A percentile compares a stretch with the other conserved stretches of the same genome.
phyloP scores from a whole-genome alignment of 2,797 vertebrate species.

The Galagoides demidoff region DNA sequence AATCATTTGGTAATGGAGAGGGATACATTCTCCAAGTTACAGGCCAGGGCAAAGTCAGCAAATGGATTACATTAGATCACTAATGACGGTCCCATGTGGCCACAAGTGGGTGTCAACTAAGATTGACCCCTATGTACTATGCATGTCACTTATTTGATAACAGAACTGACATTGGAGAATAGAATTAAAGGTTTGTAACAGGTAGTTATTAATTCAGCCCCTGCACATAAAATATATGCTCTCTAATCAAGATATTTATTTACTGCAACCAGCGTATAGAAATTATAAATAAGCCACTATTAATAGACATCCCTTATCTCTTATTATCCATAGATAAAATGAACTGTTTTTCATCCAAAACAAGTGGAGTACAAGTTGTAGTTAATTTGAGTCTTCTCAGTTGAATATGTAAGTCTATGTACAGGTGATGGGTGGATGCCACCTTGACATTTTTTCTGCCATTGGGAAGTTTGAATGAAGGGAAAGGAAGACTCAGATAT shows the following conservation, averaged over 20 bases:
- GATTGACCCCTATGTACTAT: background rate
- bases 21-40: background rate
- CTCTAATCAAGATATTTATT: background rate
- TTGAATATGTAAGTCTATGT: background rate
- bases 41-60: background rate
- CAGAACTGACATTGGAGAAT: background rate
- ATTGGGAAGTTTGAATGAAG: background rate
- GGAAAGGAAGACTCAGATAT: background rate
- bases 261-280: background rate
- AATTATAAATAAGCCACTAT: background rate
- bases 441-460: background rate
- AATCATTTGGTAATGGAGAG: background rate
- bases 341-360: background rate
- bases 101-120: background rate
- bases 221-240: background rate
- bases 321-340: background rate
- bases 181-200: background rate
- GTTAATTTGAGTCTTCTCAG: background rate
- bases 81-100: background rate
- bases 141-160: background rate
- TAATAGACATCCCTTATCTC: background rate
- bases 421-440: background rate
- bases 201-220: background rate
- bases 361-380: background rate
- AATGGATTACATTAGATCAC: background rate